Base-by-base conservation (phyloP, 2,797 vertebrate genomes). In the Sebastes taczanowskii region DNA sequence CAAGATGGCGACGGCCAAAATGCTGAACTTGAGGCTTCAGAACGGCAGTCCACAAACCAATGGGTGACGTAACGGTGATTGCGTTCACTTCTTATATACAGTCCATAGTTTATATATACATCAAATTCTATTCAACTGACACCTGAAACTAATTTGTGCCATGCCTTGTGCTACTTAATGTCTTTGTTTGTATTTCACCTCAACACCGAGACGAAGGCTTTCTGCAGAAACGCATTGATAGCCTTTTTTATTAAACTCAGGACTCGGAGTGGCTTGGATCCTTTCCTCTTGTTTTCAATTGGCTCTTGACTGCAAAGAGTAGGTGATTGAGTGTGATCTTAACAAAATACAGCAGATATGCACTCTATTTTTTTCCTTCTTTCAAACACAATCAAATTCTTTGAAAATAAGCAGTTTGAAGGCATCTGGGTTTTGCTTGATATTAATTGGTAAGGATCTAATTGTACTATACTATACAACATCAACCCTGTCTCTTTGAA, bases 121-220 rank as follows among this genome's bases (percentile, higher is more conserved):
- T 49, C 46, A 49, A 20, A 35, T 59, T 23, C 7, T 3, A 11
- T 42, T 11, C 30, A 16, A 49, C 46, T 49, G 46, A 55, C 22
- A 52, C 11, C 35, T 52, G 35, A 5, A 60, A 30, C 14, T 38
- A 4, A 34, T 34, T 16, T 42, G 25, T n/a, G 55, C 30, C 10
- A 5, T 29, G 6, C 8, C 2, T 68, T 20, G 14, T 55, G 71
- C n/a, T 68, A 3, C 34, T 53, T 29, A 16, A 63, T 34, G 11
- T 63, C 66, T 23, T 18, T 38, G 55, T 74, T 63, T 80, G 32
- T 13, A 8, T 64, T 59, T 59, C 11, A 70, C 38, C 27, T 64
- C 22, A 18, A 46, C 22, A 49, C 27, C 0, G 11, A 27, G 73
- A 71, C 23, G 10, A 38, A 65, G 52, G 52, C 20, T 61, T 55